Conservation (phyloP, 2,888 invertebrate genomes). For the Ceraclea dissimilis region DNA sequence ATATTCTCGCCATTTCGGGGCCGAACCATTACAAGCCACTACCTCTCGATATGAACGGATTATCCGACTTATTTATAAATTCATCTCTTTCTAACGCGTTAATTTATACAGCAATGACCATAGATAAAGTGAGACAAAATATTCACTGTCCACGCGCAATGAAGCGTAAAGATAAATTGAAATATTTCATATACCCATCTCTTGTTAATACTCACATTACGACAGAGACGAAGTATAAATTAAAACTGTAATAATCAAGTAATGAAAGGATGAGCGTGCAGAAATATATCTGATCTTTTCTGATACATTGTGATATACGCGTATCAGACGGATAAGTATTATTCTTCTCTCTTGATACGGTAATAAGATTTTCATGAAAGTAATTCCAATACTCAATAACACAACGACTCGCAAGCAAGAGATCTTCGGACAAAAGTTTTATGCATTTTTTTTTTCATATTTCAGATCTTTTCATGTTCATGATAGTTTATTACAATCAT, state of each 20-base stretch:
- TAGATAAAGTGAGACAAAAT: slow-evolving; percentile 14
- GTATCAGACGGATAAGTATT: not conserved
- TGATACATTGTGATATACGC: slow-evolving; percentile 1
- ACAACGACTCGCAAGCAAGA: no score
- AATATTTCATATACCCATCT: slow-evolving; percentile 7
- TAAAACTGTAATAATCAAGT: slow-evolving; percentile 13
- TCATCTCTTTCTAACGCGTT: slow-evolving; percentile 10
- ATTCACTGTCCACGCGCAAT: slow-evolving; percentile 16
- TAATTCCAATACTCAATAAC: no score
- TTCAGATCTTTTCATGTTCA: no score
- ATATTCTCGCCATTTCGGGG: slow-evolving; percentile 20
- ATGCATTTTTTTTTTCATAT: no score
- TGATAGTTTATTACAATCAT: no score
- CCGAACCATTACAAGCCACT: slow-evolving; percentile 18
- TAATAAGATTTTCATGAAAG: no score
- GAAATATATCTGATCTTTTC: slow-evolving; percentile 3
- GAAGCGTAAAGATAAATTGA: slow-evolving; percentile 21
- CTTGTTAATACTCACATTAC: slow-evolving; percentile 4
- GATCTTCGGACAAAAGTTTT: no score
- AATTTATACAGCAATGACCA: not conserved
- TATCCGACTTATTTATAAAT: not conserved
- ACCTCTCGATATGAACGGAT: slow-evolving; percentile 6
- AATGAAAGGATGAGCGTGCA: not conserved
- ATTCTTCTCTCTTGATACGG: not conserved
- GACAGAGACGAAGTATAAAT: slow-evolving; percentile 17